These are phyloP conservation scores for Phocoena phocoena DNA, from an alignment of 2,113 vertebrate genomes.

Conservation along the genomic window DNA sequence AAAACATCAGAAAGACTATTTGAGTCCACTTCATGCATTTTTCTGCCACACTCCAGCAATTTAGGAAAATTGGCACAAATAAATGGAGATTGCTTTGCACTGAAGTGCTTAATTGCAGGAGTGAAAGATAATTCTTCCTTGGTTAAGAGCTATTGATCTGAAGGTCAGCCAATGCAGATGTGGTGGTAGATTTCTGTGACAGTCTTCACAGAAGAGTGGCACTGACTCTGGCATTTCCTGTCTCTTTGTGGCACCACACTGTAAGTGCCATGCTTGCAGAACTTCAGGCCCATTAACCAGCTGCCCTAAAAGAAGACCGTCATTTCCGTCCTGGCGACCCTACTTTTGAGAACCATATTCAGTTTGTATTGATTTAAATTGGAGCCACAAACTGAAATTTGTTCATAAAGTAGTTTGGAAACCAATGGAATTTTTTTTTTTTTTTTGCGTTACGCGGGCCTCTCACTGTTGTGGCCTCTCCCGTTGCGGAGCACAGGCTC, in stretches of 20 bases:
- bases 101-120: background rate
- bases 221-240: fast-evolving
- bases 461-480: too few species aligned
- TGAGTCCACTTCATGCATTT: background rate
- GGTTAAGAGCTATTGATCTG: background rate
- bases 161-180: background rate
- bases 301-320: background rate
- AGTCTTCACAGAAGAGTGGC: background rate
- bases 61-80: conserved; percentile 35
- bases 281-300: background rate
- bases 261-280: fast-evolving
- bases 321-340: background rate
- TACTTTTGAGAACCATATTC: background rate
- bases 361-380: background rate
- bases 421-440: background rate
- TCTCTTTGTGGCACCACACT: fast-evolving
- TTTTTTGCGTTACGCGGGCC: too few species aligned
- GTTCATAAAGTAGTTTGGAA: conserved; percentile 40
- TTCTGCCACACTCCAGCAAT: background rate
- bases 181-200: background rate
- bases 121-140: background rate
- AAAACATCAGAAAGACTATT: background rate
- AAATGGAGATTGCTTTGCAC: background rate
- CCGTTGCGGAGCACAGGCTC: too few species aligned
- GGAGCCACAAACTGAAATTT: background rate